phyloP scores from a whole-genome alignment of 2,888 invertebrate species.

The Parnassius apollo region DNA sequence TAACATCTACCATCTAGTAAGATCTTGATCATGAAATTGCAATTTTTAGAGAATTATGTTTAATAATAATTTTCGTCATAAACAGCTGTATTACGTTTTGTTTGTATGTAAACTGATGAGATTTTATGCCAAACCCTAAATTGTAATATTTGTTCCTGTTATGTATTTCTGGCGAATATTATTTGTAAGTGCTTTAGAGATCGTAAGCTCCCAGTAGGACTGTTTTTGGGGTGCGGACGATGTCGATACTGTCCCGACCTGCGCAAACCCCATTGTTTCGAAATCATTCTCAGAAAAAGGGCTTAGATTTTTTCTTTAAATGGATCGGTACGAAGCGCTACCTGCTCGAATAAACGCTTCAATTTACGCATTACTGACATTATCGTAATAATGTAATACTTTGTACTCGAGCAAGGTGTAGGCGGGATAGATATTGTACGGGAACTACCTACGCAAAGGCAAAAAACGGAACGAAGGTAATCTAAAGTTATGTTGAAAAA shows the following conservation, averaged over 20 bases:
- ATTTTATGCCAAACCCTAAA: no score
- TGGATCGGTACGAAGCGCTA: conserved; percentile 16
- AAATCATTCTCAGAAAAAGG: conserved; percentile 22
- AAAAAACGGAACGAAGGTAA: neutral
- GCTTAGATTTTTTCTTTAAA: conserved; percentile 21
- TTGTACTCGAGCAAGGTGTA: neutral
- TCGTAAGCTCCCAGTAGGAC: conserved; percentile 23
- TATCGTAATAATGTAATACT: neutral
- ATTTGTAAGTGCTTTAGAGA: conserved; percentile 17
- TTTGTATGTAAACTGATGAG: no score
- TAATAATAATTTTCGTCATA: no score
- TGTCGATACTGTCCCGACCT: conserved; percentile 43
- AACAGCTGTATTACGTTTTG: no score
- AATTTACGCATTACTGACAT: conserved; percentile 12
- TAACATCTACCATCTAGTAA: no score
- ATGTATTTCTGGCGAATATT: neutral
- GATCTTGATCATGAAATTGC: no score
- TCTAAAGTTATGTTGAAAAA: no score
- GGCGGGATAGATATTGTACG: conserved; percentile 3
- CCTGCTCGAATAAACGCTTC: conserved; percentile 19
- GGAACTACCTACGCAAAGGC: neutral
- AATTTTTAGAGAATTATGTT: no score
- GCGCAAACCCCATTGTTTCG: conserved; percentile 49
- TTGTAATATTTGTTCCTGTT: conserved; percentile 27
- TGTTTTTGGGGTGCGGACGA: conserved; percentile 36